phyloP scores from a whole-genome alignment of 1,140 invertebrate genomes.

The Wiebesia pumilae region DNA sequence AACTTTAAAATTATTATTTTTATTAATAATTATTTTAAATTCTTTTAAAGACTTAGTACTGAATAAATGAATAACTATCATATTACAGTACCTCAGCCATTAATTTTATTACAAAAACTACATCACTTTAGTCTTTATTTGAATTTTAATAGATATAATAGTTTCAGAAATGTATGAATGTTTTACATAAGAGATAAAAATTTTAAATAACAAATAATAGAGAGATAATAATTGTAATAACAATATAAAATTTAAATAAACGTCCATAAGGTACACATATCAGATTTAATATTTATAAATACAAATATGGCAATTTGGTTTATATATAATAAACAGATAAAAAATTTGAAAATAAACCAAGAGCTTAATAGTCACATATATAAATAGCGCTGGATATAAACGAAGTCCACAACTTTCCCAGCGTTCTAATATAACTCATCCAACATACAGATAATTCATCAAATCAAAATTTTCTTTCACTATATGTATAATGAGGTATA shows the following conservation, averaged over 20 bases:
- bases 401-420: slow-evolving; percentile 20
- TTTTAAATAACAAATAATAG: no score
- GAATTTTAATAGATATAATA: neutral
- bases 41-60: no score
- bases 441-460: no score
- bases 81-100: no score
- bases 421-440: neutral
- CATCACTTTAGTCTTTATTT: neutral
- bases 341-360: slow-evolving; percentile 26
- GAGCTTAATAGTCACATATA: slow-evolving; percentile 36
- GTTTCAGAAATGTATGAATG: neutral
- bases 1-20: no score
- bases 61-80: no score
- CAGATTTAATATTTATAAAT: slow-evolving; percentile 19
- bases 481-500: no score
- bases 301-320: neutral
- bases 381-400: slow-evolving; percentile 30
- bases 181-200: neutral
- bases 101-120: neutral
- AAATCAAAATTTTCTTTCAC: no score
- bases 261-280: neutral
- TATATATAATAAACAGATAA: slow-evolving; percentile 17
- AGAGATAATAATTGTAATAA: no score
- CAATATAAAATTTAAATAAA: neutral
- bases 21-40: no score